Base-by-base conservation (phyloP, 1,140 invertebrate genomes). In the Camponotus vicinus region DNA sequence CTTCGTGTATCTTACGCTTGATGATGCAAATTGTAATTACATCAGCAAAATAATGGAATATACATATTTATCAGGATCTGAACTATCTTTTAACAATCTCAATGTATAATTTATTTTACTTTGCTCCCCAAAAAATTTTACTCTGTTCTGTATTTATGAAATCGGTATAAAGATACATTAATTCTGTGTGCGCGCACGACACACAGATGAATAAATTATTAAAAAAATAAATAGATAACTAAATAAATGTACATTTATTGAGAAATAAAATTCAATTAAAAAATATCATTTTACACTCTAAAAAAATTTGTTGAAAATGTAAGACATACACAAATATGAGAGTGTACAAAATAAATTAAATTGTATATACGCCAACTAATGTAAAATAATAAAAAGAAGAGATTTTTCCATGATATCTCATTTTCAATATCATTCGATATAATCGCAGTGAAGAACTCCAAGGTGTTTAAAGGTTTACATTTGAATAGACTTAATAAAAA, bases 181-280 rank as follows among this genome's bases (percentile, higher is more conserved):
- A 3, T 21, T 9, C 32, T 18, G 9, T 21, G 11, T 1, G 15
- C 15, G 49, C 15, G 49, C 15, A 15, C 49, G 15, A 18, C 15
- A 52, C 49, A 52, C 15, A 18, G 49, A 52, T 52, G 18, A 15
- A 52, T 52, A 18, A 52, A 52, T 52, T 18, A 18, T 52, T 52
- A 52, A 52, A 52, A 15, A 18, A 52, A 18, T 52, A 52, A 52
- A 73, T 55, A 73, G 18, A 55, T 75, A 75, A 52, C 2, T 3
- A 37, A 18, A 71, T 32, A 52, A 70, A 49, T 32, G 6, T 32
- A 71, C 3, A 71, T 52, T 66, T 27, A 15, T 15, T 32, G 4
- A 49, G 2, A 70, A 70, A 49, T 52, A 76, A 59, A 59, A 4
- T 76, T 42, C 27, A 7, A 75, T 18, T 59, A 8, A 76, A 61